phyloP scores from a whole-genome alignment of 2,888 invertebrate species.

The Trissolcus japonicus region DNA sequence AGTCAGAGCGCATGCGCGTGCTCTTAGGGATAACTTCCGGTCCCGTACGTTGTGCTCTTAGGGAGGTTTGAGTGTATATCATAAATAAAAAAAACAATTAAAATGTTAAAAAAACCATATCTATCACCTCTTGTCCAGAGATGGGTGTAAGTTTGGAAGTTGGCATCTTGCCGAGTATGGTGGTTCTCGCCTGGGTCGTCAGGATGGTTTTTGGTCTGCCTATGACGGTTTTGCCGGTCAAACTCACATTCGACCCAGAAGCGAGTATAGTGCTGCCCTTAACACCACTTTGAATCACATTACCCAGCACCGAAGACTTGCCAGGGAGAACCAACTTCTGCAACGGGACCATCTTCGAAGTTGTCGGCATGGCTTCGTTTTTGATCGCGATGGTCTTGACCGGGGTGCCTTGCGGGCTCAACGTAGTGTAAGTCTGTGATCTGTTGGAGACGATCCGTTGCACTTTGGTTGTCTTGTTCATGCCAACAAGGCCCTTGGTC shows the following conservation, averaged over 20 bases:
- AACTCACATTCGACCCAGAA: constrained; percentile 62
- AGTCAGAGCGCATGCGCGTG: too few species aligned
- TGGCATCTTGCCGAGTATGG: constrained; percentile 16
- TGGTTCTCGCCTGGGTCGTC: constrained; percentile 62
- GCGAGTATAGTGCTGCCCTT: constrained; percentile 68
- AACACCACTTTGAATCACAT: constrained; percentile 67
- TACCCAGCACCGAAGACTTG: constrained; percentile 64
- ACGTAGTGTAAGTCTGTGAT: constrained; percentile 77
- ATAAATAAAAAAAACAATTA: too few species aligned
- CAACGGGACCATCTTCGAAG: constrained; percentile 75
- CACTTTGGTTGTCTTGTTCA: constrained; percentile 77
- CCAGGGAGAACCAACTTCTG: constrained; percentile 72
- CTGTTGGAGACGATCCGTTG: constrained; percentile 79
- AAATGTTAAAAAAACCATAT: not conserved
- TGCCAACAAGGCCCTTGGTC: constrained; percentile 66
- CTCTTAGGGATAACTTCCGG: too few species aligned
- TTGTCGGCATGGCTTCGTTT: constrained; percentile 69
- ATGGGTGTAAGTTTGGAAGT: constrained; percentile 68
- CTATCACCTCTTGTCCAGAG: constrained; percentile 69
- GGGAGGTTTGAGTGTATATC: too few species aligned
- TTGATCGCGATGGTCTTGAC: constrained; percentile 64
- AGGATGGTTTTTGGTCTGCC: constrained; percentile 68
- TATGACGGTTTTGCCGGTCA: constrained; percentile 64
- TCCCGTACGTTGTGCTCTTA: too few species aligned
- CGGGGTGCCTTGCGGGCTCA: constrained; percentile 63